These are phyloP conservation scores for Zaprionus bogoriensis DNA, from an alignment of 2,888 invertebrate species.

Conservation along the genomic window DNA sequence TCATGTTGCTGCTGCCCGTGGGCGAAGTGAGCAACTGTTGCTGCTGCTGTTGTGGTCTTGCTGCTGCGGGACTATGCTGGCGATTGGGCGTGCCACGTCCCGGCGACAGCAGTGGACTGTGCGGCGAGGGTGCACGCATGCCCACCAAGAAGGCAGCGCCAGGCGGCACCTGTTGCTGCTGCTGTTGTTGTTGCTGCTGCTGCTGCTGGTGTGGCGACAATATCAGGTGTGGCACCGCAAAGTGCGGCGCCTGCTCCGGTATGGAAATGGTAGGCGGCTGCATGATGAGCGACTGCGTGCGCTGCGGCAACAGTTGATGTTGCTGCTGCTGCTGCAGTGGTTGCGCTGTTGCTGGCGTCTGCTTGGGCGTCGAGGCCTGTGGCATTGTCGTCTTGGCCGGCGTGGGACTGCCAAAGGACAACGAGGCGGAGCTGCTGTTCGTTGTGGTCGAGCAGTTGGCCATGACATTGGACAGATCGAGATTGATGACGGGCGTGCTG, in stretches of 20 bases:
- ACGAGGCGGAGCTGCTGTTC: conserved; percentile 36
- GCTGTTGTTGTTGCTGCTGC: conserved; percentile 48
- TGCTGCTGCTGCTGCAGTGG: conserved; percentile 45
- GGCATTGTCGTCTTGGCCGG: conserved; percentile 54
- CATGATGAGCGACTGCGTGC: conserved; percentile 83
- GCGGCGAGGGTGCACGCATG: conserved; percentile 80
- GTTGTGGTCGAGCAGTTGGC: conserved; percentile 41
- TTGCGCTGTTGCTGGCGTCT: conserved; percentile 26
- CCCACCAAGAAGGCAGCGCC: conserved; percentile 62
- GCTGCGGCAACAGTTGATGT: conserved; percentile 67
- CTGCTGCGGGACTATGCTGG: conserved; percentile 64
- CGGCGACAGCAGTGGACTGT: conserved; percentile 78
- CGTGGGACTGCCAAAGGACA: conserved; percentile 70
- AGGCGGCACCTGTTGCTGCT: conserved; percentile 40
- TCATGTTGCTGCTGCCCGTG: conserved; percentile 42
- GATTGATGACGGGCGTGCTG: conserved; percentile 58
- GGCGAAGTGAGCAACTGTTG: conserved; percentile 57
- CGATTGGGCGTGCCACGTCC: conserved; percentile 69
- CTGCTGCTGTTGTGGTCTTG: conserved; percentile 43
- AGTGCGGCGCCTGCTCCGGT: conserved; percentile 83
- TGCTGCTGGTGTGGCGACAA: conserved; percentile 69
- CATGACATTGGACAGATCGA: conserved; percentile 66
- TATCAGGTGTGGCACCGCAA: conserved; percentile 78
- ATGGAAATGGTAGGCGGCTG: conserved; percentile 88
- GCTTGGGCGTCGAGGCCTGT: conserved; percentile 69